A percentile compares a stretch with the other conserved stretches of the same genome.
Conservation (phyloP, 2,113 vertebrate genomes). For the Gymnogyps californianus region DNA sequence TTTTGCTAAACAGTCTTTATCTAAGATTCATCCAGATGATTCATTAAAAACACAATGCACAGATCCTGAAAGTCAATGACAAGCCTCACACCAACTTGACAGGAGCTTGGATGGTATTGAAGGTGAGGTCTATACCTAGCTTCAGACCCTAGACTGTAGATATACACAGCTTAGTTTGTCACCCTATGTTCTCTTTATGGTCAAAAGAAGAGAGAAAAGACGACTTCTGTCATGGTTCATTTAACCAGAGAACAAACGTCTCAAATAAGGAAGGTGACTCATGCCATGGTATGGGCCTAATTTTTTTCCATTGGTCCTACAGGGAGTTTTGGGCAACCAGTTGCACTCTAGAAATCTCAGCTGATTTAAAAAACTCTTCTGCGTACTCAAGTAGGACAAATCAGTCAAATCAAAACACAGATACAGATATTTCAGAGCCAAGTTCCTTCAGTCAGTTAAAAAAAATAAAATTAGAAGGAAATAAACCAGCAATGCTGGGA, state of each 20-base stretch:
- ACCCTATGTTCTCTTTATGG: background rate
- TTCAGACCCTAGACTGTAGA: background rate
- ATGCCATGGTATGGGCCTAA: fast-evolving
- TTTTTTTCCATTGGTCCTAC: background rate
- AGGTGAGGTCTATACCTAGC: background rate
- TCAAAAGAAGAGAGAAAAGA: background rate
- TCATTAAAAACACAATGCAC: background rate
- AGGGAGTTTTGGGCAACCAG: background rate
- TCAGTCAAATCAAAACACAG: background rate
- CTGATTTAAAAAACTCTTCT: background rate
- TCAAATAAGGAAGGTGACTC: background rate
- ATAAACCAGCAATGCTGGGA: background rate
- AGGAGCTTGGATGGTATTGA: background rate
- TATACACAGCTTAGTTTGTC: background rate
- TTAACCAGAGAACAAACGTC: background rate
- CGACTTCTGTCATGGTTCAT: background rate
- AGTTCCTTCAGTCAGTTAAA: background rate
- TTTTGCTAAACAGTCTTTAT: background rate
- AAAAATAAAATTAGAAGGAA: background rate
- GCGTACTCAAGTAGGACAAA: background rate
- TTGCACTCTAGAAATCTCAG: background rate
- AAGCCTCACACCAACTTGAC: background rate
- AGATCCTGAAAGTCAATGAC: background rate
- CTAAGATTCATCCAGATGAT: background rate
- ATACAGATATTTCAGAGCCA: background rate